phyloP scores from a whole-genome alignment of 2,888 invertebrate genomes.

The Homarus gammarus region DNA sequence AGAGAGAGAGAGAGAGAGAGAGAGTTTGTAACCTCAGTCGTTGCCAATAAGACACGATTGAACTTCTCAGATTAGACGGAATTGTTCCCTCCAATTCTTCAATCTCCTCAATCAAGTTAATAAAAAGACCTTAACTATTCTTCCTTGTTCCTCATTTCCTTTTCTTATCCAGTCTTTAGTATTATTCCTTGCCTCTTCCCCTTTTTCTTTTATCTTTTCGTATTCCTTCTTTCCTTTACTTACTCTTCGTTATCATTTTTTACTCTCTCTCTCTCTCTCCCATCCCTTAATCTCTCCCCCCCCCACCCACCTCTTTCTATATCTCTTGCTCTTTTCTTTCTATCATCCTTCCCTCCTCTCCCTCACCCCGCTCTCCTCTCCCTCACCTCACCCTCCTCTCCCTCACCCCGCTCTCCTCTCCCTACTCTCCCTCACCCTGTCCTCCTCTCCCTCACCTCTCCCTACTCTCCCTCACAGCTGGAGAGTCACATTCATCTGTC shows the following conservation, averaged over 20 bases:
- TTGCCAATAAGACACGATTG: too few relatives aligned
- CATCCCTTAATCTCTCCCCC: neutral
- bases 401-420: conserved; percentile 8
- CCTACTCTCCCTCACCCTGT: neutral
- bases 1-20: neutral
- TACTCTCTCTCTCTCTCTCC: too few relatives aligned
- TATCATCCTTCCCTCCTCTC: too few relatives aligned
- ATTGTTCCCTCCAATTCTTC: too few relatives aligned
- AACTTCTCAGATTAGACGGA: too few relatives aligned
- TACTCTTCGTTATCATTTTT: neutral
- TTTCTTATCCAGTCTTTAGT: neutral
- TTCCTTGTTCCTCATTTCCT: neutral
- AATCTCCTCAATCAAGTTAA: too few relatives aligned
- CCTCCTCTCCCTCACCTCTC: neutral
- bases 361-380: too few relatives aligned
- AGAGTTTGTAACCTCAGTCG: too few relatives aligned
- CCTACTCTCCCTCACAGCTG: neutral
- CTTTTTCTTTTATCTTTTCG: neutral
- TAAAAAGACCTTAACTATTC: too few relatives aligned
- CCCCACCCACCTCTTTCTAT: neutral
- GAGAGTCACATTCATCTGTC: neutral
- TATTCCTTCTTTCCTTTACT: neutral
- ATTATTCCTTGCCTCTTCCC: neutral
- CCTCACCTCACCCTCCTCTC: neutral
- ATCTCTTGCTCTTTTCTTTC: neutral